Conservation (phyloP, 2,888 invertebrate species). For the Synergus gifuensis region DNA sequence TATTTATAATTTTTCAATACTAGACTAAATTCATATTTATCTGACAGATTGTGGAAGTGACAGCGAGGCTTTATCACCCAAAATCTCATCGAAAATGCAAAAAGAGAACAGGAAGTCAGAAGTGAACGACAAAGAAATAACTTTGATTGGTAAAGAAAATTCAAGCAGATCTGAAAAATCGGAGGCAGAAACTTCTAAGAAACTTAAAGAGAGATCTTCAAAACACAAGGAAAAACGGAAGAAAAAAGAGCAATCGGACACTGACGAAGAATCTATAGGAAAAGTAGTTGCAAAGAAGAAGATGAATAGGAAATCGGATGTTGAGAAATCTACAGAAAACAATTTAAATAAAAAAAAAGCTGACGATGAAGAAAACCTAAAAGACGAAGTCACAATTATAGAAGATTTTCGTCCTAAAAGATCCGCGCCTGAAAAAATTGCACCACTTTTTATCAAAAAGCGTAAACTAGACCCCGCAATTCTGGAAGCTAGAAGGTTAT, state of each 20-base stretch:
- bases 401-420: slow-evolving; percentile 58
- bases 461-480: slow-evolving; percentile 81
- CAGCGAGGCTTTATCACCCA: slow-evolving; percentile 60
- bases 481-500: slow-evolving; percentile 83
- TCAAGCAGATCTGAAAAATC: background rate
- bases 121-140: background rate
- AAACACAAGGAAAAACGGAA: slow-evolving; percentile 41
- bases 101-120: slow-evolving; percentile 28
- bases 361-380: slow-evolving; percentile 20
- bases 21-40: slow-evolving; percentile 31
- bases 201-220: background rate
- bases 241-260: slow-evolving; percentile 22
- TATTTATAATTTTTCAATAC: slow-evolving; percentile 33
- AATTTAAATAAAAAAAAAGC: background rate
- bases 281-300: slow-evolving; percentile 12
- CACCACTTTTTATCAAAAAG: slow-evolving; percentile 84
- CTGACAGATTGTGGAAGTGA: slow-evolving; percentile 56
- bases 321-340: background rate
- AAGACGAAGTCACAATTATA: slow-evolving; percentile 43
- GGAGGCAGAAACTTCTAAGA: slow-evolving; percentile 24
- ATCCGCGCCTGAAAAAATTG: slow-evolving; percentile 75
- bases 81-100: slow-evolving; percentile 36
- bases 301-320: slow-evolving; percentile 29
- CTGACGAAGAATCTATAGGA: slow-evolving; percentile 11
- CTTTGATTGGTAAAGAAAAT: slow-evolving; percentile 16